Evolutionary conservation across 2,113 vertebrate species (phyloP).

Genomic region (Genyomyrus donnyi): DNA sequence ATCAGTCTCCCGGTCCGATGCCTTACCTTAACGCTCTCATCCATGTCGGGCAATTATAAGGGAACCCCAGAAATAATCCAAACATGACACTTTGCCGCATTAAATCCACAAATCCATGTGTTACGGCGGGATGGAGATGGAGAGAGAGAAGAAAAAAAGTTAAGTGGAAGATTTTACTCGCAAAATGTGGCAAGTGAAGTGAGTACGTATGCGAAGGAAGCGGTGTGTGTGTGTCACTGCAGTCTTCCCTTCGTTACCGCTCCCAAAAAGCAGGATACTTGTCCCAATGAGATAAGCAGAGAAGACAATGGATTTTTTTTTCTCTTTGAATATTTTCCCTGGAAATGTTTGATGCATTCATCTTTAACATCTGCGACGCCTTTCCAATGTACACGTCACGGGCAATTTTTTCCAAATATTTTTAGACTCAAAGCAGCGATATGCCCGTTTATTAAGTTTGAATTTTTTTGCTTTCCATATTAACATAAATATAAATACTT

Average conservation of each 20-base stretch:
- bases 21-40: conserved; percentile 99
- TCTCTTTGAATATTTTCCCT: conserved; percentile 59
- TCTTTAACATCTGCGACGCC: conserved; percentile 41
- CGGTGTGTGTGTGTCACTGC: conserved; percentile 58
- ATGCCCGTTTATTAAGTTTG: neutral
- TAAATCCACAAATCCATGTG: conserved; percentile 55
- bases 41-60: conserved; percentile 87
- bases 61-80: conserved; percentile 82
- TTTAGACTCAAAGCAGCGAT: neutral
- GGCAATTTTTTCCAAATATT: neutral
- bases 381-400: neutral
- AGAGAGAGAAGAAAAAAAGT: conserved; percentile 74
- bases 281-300: conserved; percentile 83
- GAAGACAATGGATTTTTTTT: conserved; percentile 74
- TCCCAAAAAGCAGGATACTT: conserved; percentile 83
- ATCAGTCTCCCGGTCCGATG: conserved; percentile 42
- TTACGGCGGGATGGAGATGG: conserved; percentile 55
- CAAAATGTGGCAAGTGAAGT: conserved; percentile 99
- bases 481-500: neutral
- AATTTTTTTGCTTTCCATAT: neutral
- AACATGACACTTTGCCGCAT: conserved; percentile 91
- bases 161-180: conserved; percentile 92
- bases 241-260: conserved; percentile 77
- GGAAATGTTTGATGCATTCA: conserved; percentile 67
- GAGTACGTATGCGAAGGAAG: conserved; percentile 86